Base-by-base conservation (phyloP, 2,888 invertebrate genomes). In the Glyphotaelius pellucidus region DNA sequence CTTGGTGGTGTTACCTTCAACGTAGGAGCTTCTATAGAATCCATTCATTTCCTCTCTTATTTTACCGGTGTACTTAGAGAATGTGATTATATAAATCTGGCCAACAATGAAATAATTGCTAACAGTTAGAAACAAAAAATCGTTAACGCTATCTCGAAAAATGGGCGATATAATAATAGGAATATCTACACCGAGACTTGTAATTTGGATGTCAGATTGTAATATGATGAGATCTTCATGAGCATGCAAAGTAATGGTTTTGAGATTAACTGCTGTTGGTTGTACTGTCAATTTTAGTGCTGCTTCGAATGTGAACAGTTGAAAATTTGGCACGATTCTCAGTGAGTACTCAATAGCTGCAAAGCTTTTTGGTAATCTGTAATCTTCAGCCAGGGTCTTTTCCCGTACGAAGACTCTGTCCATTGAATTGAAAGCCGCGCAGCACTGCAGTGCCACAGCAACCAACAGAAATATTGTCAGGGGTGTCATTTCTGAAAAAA, bases 21-120 rank as follows among this genome's bases (percentile, higher is more conserved):
- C 94, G 94, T 97, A 97, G 81, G 96, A 96, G 94, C 97, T 97
- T 91, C 96, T 96, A 94, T 97, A 97, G 94, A 97, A 97, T 90
- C 97, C 97, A 91, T 94, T 95, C 93, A 97, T 95, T 92, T 96
- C 96, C 1, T 95, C 94, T 93, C 89, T 52, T 14, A 92, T 67
- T 15, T 42, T 87, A n/a, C 85, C 90, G 11, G 35, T 91, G 89
- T 91, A 93, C 30, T 35, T 31, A 67, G 25, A 25, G 25, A 67
- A 67, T 67, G 0, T n/a, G n/a, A 67, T 67, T 67, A n/a, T 67
- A n/a, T 67, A 67, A 67, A 67, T 25, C 67, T 67, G 67, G 67
- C 9, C 67, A 67, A 67, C 67, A 67, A 67, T n/a, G 25, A 67
- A 67, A 31, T 92, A 67, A 31, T 79, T 31, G 9, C 91, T 31